Evolutionary conservation across 2,888 invertebrate species (phyloP).

Genomic region (Ectropis crepuscularia): DNA sequence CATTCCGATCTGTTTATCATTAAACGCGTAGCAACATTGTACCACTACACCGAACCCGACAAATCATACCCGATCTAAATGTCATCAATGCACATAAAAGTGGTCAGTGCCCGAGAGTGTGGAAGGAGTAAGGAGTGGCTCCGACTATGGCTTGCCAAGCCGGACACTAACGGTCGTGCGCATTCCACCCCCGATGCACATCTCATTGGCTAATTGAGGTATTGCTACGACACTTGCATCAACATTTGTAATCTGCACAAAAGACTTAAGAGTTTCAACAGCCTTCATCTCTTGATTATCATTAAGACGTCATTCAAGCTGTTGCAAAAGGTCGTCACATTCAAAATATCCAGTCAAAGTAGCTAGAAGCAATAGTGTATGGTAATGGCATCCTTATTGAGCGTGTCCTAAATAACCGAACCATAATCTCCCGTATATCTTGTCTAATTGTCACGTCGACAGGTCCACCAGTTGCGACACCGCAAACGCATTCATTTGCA

Average conservation of each 20-base stretch:
- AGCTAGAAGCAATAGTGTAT: slow-evolving; percentile 36
- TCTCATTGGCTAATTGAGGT: slow-evolving; percentile 69
- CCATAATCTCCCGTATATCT: slow-evolving; percentile 34
- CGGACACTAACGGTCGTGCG: slow-evolving; percentile 80
- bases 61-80: slow-evolving; percentile 44
- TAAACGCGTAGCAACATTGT: slow-evolving; percentile 13
- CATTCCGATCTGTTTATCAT: slow-evolving; percentile 12
- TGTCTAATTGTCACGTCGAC: slow-evolving; percentile 52
- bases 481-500: slow-evolving; percentile 50
- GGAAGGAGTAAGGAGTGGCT: slow-evolving; percentile 61
- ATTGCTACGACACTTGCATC: slow-evolving; percentile 41
- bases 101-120: slow-evolving; percentile 42
- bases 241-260: slow-evolving; percentile 38
- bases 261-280: slow-evolving; percentile 11
- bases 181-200: slow-evolving; percentile 64
- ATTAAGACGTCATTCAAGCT: slow-evolving; percentile 20
- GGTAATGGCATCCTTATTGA: slow-evolving; percentile 46
- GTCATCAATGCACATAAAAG: slow-evolving; percentile 39
- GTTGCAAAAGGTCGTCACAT: slow-evolving; percentile 34
- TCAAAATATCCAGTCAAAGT: slow-evolving; percentile 25
- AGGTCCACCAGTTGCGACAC: slow-evolving; percentile 44
- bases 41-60: slow-evolving; percentile 34
- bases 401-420: slow-evolving; percentile 53
- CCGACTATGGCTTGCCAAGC: slow-evolving; percentile 66
- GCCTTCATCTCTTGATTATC: slow-evolving; percentile 6